These are phyloP conservation scores for Eira barbara DNA, from an alignment of 2,113 vertebrate species.

Conservation along the genomic window DNA sequence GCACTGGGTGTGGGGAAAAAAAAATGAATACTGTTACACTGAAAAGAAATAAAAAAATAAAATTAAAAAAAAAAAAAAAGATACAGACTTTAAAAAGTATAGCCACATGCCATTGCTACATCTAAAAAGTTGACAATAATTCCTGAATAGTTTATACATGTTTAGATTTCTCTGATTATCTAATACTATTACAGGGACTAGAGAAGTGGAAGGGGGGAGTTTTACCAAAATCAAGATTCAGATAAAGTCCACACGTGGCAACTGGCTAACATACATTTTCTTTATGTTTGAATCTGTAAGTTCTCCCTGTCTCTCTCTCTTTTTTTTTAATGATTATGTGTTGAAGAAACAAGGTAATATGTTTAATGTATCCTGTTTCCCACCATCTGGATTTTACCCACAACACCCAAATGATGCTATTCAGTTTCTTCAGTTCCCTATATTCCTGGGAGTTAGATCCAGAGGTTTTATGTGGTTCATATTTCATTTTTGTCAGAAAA, in stretches of 20 bases:
- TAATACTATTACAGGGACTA: background rate
- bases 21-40: too few species aligned
- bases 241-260: background rate
- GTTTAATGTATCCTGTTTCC: background rate
- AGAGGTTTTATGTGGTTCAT: background rate
- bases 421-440: background rate
- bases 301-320: background rate
- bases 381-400: background rate
- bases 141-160: background rate
- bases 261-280: background rate
- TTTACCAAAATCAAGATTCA: background rate
- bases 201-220: rapidly evolving
- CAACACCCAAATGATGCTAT: background rate
- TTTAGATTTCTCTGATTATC: background rate
- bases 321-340: background rate
- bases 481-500: background rate
- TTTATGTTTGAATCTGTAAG: background rate
- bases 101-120: background rate
- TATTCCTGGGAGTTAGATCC: background rate
- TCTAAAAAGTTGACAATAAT: background rate
- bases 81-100: background rate
- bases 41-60: too few species aligned
- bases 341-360: background rate
- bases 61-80: too few species aligned
- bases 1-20: too few species aligned